A percentile compares a stretch with the other conserved stretches of the same genome.
Conservation (phyloP, 2,888 invertebrate species). For the Paralinhomoeus sp. region DNA sequence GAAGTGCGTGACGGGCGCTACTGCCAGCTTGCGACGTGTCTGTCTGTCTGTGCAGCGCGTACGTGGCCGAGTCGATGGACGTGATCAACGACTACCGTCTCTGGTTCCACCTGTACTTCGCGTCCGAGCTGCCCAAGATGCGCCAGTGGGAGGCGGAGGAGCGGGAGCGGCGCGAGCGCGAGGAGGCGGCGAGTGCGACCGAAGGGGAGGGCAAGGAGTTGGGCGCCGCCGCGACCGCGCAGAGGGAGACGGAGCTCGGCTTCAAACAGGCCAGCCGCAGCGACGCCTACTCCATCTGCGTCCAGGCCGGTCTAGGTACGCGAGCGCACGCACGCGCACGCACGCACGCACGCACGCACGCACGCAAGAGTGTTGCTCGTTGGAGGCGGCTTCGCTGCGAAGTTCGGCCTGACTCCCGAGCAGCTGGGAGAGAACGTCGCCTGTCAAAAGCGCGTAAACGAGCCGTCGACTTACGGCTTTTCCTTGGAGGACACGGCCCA, state of each 20-base stretch:
- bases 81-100: constrained; percentile 76
- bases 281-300: constrained; percentile 44
- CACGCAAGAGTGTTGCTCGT: background rate
- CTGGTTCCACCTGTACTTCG: constrained; percentile 77
- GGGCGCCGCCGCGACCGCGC: background rate
- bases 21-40: too few relatives aligned
- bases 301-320: constrained; percentile 16
- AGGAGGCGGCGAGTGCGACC: constrained; percentile 1
- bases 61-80: constrained; percentile 55
- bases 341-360: background rate
- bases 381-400: constrained; percentile 55
- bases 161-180: constrained; percentile 9
- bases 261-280: constrained; percentile 62
- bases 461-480: constrained; percentile 71
- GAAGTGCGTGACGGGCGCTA: too few relatives aligned
- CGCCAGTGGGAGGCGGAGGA: constrained; percentile 11
- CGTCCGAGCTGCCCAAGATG: constrained; percentile 36
- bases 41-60: constrained; percentile 38
- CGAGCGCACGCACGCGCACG: constrained; percentile 5
- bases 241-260: constrained; percentile 19
- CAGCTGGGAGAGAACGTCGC: constrained; percentile 86
- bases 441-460: constrained; percentile 72
- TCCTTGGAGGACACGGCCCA: constrained; percentile 59
- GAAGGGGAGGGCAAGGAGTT: constrained; percentile 6
- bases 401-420: constrained; percentile 74